These are phyloP conservation scores for Xyrichtys novacula DNA, from an alignment of 2,797 vertebrate species.

Conservation along the genomic window DNA sequence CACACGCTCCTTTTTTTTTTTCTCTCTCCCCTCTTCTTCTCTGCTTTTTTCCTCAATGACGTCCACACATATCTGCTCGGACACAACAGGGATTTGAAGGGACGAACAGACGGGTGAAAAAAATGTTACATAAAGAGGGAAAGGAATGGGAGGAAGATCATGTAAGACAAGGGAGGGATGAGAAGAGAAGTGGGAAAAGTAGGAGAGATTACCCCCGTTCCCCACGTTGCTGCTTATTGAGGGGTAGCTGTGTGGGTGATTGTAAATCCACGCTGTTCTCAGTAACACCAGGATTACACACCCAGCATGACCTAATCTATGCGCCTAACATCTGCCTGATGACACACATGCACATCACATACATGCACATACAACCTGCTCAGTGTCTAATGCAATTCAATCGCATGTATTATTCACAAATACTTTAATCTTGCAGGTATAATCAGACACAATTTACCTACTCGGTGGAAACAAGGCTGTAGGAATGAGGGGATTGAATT, in stretches of 20 bases:
- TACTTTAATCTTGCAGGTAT: constrained; percentile 39
- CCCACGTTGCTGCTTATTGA: constrained; percentile 68
- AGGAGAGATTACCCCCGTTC: constrained; percentile 72
- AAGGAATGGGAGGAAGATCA: constrained; percentile 46
- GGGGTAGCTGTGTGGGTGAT: constrained; percentile 76
- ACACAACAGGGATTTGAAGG: constrained; percentile 35
- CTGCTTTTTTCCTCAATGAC: constrained; percentile 32
- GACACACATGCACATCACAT: constrained; percentile 26
- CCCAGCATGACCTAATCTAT: constrained; percentile 75
- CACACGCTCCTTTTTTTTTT: not conserved
- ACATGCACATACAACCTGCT: constrained; percentile 1
- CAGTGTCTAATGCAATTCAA: constrained; percentile 41
- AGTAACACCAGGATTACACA: constrained; percentile 82
- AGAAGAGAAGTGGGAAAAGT: constrained; percentile 59
- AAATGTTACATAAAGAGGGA: constrained; percentile 65
- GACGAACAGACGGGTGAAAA: constrained; percentile 57
- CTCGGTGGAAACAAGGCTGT: constrained; percentile 10
- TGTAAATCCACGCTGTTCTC: constrained; percentile 77
- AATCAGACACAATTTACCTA: constrained; percentile 38
- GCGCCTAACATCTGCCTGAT: constrained; percentile 76
- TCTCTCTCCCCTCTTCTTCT: constrained; percentile 11
- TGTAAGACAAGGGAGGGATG: constrained; percentile 52
- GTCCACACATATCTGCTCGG: constrained; percentile 49
- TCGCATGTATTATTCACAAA: constrained; percentile 49
- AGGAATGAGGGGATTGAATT: not conserved